Conservation (phyloP, 2,797 vertebrate species). For the Myoxocephalus aenaeus region DNA sequence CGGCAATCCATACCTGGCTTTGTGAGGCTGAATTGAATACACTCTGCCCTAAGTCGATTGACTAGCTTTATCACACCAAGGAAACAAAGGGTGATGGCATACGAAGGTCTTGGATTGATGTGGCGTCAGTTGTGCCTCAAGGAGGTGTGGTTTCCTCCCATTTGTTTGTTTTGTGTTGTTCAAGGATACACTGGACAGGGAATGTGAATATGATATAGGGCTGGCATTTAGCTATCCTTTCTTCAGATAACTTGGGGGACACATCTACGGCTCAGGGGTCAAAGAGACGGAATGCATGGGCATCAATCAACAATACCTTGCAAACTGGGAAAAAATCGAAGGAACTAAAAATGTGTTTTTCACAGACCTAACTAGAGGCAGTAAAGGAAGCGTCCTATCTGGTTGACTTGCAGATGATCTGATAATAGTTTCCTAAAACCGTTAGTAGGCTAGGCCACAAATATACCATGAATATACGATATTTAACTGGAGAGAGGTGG, state of each 20-base stretch:
- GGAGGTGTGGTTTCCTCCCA: conserved; percentile 17
- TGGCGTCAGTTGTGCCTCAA: conserved; percentile 6
- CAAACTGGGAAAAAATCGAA: neutral
- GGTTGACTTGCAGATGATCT: neutral
- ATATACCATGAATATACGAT: neutral
- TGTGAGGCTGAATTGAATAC: conserved; percentile 25
- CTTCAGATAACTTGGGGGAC: conserved; percentile 18
- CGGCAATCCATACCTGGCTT: conserved; percentile 31
- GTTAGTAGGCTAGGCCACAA: neutral
- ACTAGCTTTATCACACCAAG: conserved; percentile 30
- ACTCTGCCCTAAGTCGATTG: conserved; percentile 12
- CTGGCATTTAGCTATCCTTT: neutral
- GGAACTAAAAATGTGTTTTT: neutral
- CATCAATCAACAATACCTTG: conserved; percentile 2
- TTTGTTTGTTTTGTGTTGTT: conserved; percentile 29
- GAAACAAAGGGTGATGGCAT: conserved; percentile 14
- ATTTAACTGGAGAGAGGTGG: neutral
- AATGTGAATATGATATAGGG: conserved; percentile 21
- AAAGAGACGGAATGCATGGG: neutral
- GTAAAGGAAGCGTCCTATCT: too few species aligned
- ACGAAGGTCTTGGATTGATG: conserved; percentile 18
- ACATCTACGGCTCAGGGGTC: conserved; percentile 13
- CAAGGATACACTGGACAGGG: conserved; percentile 26
- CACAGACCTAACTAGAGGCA: neutral
- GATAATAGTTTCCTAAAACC: neutral